These are phyloP conservation scores for Benthosema pterotum DNA, from an alignment of 2,797 vertebrate species.

Conservation along the genomic window DNA sequence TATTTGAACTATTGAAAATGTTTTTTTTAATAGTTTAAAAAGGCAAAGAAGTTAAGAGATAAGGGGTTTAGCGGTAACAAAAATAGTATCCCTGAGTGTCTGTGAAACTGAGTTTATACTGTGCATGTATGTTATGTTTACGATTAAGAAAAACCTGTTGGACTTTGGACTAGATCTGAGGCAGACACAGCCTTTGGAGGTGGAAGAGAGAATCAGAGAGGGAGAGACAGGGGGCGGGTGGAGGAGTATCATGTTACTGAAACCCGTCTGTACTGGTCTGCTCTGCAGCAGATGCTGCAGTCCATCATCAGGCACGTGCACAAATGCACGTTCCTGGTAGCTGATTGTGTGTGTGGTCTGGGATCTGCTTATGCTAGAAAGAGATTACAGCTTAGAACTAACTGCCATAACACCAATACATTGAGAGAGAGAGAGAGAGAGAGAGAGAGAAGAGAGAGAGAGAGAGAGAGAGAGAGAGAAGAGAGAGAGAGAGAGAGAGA, in stretches of 20 bases:
- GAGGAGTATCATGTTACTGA: constrained; percentile 53
- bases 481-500: too few relatives aligned
- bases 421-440: neutral
- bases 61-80: too few relatives aligned
- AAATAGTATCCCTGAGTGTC: too few relatives aligned
- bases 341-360: constrained; percentile 23
- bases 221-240: constrained; percentile 10
- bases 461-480: too few relatives aligned
- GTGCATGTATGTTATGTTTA: too few relatives aligned
- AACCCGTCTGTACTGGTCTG: constrained; percentile 49
- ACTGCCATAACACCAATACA: too few relatives aligned
- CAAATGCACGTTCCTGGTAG: constrained; percentile 54
- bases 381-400: neutral
- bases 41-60: too few relatives aligned
- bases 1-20: too few relatives aligned
- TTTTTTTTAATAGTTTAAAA: too few relatives aligned
- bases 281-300: constrained; percentile 59
- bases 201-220: neutral
- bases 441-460: too few relatives aligned
- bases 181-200: neutral
- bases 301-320: constrained; percentile 53
- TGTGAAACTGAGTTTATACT: too few relatives aligned
- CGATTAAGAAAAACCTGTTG: too few relatives aligned
- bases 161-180: neutral
- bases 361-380: constrained; percentile 4